Conservation (phyloP, 2,113 vertebrate species). For the Chinchilla lanigera region DNA sequence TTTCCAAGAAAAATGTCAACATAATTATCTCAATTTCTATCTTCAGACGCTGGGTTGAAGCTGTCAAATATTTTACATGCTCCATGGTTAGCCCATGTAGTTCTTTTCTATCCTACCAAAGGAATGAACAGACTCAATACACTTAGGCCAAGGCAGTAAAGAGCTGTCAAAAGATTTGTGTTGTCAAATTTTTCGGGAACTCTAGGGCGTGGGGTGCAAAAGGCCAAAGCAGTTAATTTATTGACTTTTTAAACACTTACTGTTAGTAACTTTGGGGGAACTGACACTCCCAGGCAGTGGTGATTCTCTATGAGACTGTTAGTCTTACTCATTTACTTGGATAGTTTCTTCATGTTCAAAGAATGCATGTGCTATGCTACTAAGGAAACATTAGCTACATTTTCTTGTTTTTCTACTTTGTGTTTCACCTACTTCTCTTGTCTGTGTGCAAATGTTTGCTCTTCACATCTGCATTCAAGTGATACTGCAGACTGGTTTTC, state of each 20-base stretch:
- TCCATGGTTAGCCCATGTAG: background rate
- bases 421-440: background rate
- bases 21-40: slow-evolving; percentile 56
- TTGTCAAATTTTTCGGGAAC: slow-evolving; percentile 33
- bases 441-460: background rate
- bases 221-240: slow-evolving; percentile 39
- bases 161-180: background rate
- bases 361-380: background rate
- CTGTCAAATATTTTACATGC: slow-evolving; percentile 17
- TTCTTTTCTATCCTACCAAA: background rate
- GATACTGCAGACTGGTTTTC: background rate
- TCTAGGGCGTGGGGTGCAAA: background rate
- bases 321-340: background rate
- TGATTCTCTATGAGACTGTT: background rate
- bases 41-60: background rate
- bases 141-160: background rate
- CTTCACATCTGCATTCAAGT: background rate
- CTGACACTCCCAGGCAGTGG: background rate
- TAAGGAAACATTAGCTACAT: background rate
- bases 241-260: background rate
- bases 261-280: background rate
- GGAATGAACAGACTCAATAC: slow-evolving; percentile 28
- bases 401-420: background rate
- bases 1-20: slow-evolving; percentile 2
- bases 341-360: background rate